Evolutionary conservation across 1,140 invertebrate genomes (phyloP), one percentile per base, ranked within the genome.

Genomic region (Chymomyza costata): DNA sequence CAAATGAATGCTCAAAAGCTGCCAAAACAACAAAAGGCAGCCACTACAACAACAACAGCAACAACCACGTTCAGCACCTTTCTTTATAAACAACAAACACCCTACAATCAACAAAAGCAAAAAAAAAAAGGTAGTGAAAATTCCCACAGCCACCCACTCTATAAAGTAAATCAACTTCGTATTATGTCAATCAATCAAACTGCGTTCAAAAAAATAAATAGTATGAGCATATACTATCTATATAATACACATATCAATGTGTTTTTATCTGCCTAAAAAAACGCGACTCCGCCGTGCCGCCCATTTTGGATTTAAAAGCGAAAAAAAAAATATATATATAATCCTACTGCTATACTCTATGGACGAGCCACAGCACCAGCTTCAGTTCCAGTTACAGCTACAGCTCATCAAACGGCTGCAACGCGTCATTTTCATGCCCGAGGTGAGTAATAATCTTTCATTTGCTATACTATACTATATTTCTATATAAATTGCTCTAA

Each of bases 161-260:
- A 28, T 28, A 28, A 6, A 28, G 5, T 6, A 28, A 28, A 21
- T 25, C 28, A 51, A 68, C 71, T 78, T 80, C 73, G 73, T 80
- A 80, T 78, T 78, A 78, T 78, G 73, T 39, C 73, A 78, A 43
- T 78, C 35, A 73, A 80, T 80, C 73, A 80, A 65, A 41, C 67
- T 80, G 73, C 63, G 13, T 45, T 38, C n/a, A n/a, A n/a, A n/a
- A n/a, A n/a, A n/a, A n/a, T 5, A 10, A 28, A 10, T 28, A 6
- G 25, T 28, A 28, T 28, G 10, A 39, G 40, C 28, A 34, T 44
- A 48, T 43, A 13, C 38, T n/a, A n/a, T n/a, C n/a, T n/a, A n/a
- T n/a, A n/a, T n/a, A n/a, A n/a, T n/a, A n/a, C 50, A 13, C 52
- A 51, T 59, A 28, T 62, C 43, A 56, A 62, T 61, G 58, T 61